These are phyloP conservation scores for Trogon melanurus DNA, from an alignment of 2,113 vertebrate genomes.

Conservation along the genomic window DNA sequence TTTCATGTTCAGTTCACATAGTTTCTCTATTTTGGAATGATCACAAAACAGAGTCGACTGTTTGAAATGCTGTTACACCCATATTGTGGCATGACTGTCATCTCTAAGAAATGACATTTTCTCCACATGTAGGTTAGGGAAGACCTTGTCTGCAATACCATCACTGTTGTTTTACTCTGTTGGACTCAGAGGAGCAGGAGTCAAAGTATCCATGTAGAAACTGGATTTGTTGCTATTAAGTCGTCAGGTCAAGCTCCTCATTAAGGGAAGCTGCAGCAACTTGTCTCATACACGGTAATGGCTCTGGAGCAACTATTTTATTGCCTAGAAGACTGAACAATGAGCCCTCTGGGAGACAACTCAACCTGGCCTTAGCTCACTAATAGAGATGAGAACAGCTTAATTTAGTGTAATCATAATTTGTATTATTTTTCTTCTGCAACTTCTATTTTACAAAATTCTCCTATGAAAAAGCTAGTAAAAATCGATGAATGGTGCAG, in stretches of 20 bases:
- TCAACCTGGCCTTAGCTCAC: background rate
- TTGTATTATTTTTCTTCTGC: background rate
- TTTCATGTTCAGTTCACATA: background rate
- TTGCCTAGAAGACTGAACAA: slow-evolving; percentile 15
- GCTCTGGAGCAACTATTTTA: background rate
- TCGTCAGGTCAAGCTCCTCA: background rate
- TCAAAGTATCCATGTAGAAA: background rate
- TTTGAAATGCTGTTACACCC: background rate
- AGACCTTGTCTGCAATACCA: background rate
- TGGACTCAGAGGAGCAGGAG: background rate
- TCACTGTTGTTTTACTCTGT: background rate
- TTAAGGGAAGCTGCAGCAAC: background rate
- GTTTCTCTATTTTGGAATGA: background rate
- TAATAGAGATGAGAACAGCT: background rate
- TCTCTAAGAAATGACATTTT: background rate
- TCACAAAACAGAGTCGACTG: background rate
- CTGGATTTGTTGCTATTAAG: background rate
- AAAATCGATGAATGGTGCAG: background rate
- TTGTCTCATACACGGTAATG: background rate
- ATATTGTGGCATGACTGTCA: background rate
- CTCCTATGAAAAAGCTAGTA: background rate
- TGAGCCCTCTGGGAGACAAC: background rate
- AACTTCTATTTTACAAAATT: background rate
- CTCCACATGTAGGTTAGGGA: background rate
- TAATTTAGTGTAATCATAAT: slow-evolving; percentile 25